Evolutionary conservation across 2,113 vertebrate genomes (phyloP).

Genomic region (Cavia aperea): DNA sequence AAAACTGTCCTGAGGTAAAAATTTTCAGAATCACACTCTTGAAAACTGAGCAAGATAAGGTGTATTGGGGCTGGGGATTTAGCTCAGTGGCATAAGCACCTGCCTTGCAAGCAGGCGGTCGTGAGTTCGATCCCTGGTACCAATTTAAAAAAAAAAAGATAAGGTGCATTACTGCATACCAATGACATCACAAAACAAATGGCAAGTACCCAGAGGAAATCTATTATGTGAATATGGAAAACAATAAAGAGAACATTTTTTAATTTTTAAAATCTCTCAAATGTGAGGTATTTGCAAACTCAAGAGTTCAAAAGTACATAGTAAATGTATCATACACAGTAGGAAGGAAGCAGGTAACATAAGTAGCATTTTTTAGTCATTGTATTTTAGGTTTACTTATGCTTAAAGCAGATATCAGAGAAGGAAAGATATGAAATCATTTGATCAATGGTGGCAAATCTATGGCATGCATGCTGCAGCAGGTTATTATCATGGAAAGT

Average conservation of each 20-base stretch:
- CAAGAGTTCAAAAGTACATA: neutral
- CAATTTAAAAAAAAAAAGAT: neutral
- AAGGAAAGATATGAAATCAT: constrained; percentile 19
- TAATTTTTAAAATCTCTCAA: constrained; percentile 5
- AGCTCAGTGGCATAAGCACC: too few species aligned
- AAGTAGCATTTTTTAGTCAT: constrained; percentile 4
- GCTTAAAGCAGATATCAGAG: neutral
- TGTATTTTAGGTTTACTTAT: neutral
- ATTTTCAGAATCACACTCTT: constrained; percentile 11
- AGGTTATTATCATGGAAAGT: neutral
- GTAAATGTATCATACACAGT: neutral
- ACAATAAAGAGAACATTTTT: neutral
- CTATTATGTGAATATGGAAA: neutral
- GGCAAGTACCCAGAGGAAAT: neutral
- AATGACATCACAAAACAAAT: constrained; percentile 10
- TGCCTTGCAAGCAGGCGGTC: too few species aligned
- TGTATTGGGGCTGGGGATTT: neutral
- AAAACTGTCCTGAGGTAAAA: neutral
- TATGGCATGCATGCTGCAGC: neutral
- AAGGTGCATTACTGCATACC: neutral
- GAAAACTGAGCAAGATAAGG: neutral
- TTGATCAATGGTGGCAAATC: neutral
- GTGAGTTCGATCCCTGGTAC: too few species aligned
- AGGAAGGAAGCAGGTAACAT: neutral
- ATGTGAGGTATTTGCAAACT: constrained; percentile 18